phyloP scores from a whole-genome alignment of 2,888 invertebrate species.

The Campoplex nolae region DNA sequence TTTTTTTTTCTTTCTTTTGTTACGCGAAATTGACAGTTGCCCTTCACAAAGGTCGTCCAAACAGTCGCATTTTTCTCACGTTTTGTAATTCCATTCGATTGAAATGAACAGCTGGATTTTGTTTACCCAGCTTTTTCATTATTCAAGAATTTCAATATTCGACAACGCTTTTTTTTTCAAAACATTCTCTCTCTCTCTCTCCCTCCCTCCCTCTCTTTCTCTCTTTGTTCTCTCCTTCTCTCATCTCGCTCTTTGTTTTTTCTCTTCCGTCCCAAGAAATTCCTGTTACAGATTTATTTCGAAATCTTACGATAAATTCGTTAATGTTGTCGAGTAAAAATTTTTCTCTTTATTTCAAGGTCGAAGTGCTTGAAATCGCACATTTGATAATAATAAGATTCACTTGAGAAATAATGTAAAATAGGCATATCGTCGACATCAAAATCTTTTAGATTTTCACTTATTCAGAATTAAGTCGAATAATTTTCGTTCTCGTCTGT shows the following conservation, averaged over 20 bases:
- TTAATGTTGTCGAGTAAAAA: slow-evolving; percentile 55
- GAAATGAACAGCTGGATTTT: slow-evolving; percentile 53
- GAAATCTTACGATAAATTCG: slow-evolving; percentile 55
- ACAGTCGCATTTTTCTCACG: slow-evolving; percentile 20
- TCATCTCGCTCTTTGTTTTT: neutral
- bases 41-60: neutral
- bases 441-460: neutral
- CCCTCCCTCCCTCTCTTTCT: neutral
- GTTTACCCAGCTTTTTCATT: slow-evolving; percentile 57
- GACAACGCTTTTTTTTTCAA: neutral
- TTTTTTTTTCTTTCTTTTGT: slow-evolving; percentile 13
- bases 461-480: neutral
- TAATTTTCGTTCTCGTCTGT: neutral
- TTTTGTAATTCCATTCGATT: slow-evolving; percentile 52
- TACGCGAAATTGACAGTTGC: neutral
- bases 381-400: neutral
- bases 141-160: slow-evolving; percentile 35
- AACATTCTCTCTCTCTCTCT: neutral
- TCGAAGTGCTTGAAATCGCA: neutral
- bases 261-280: slow-evolving; percentile 2
- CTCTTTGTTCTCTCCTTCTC: neutral
- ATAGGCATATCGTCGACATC: neutral
- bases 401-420: neutral
- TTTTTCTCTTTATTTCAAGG: neutral
- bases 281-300: slow-evolving; percentile 15